Percentiles rank a stretch among this genome's conserved stretches.
Evolutionary conservation across 1,140 invertebrate genomes (phyloP).

Genomic region (Cotesia chilonis): DNA sequence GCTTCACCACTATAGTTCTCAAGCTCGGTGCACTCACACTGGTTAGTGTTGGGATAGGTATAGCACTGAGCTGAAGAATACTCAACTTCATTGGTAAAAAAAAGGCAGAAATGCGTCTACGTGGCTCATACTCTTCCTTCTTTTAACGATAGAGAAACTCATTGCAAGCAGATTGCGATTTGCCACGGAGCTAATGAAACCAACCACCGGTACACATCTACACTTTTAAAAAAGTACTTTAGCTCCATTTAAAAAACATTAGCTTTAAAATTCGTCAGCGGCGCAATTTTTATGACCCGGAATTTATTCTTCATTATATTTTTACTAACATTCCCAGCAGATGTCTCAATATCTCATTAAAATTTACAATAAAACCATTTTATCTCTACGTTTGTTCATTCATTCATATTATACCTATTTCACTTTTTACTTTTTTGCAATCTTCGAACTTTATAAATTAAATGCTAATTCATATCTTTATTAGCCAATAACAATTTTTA

Average conservation of each 20-base stretch:
- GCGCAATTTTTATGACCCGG: not conserved
- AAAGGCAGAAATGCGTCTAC: conserved; percentile 52
- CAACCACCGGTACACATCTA: conserved; percentile 33
- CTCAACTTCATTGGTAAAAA: conserved; percentile 42
- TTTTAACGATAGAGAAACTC: conserved; percentile 56
- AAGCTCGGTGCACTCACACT: too few relatives aligned
- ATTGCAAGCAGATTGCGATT: conserved; percentile 65
- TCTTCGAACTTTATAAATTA: not conserved
- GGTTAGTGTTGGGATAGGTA: too few relatives aligned
- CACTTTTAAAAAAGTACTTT: conserved; percentile 5
- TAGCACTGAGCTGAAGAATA: not conserved
- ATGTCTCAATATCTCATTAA: too few relatives aligned
- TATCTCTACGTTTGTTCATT: too few relatives aligned
- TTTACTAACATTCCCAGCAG: too few relatives aligned
- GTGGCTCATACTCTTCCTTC: conserved; percentile 49
- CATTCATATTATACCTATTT: too few relatives aligned
- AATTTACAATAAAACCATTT: too few relatives aligned
- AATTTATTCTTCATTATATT: too few relatives aligned
- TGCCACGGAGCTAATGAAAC: conserved; percentile 64
- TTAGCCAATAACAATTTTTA: not conserved
- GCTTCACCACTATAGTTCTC: too few relatives aligned
- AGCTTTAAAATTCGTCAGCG: conserved; percentile 15
- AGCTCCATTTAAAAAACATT: not conserved
- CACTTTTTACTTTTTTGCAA: not conserved
- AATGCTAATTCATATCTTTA: conserved; percentile 10